phyloP scores from a whole-genome alignment of 2,888 invertebrate genomes.

The Mactromeris polynyma region DNA sequence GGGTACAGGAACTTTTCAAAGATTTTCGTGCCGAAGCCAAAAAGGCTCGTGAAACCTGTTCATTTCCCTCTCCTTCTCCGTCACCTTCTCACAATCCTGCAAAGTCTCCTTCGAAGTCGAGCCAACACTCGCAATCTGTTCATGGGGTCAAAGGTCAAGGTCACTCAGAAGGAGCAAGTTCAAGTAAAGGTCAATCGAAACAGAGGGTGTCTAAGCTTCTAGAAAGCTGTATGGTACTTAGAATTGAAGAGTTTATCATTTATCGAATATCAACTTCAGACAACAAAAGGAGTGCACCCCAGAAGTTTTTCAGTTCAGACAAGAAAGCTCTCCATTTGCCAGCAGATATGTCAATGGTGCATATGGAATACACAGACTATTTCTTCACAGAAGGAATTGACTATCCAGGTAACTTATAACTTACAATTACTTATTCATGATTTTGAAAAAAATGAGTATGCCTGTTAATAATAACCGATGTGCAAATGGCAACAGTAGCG shows the following conservation, averaged over 20 bases:
- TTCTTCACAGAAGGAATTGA: slow-evolving; percentile 92
- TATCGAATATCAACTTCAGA: slow-evolving; percentile 93
- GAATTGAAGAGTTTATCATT: slow-evolving; percentile 96
- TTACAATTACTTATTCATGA: not conserved
- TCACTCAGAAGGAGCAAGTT: slow-evolving; percentile 38
- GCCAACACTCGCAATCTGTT: not conserved
- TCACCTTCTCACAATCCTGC: slow-evolving; percentile 67
- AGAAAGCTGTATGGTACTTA: slow-evolving; percentile 96
- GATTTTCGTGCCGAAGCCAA: slow-evolving; percentile 93
- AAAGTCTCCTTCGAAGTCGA: slow-evolving; percentile 16
- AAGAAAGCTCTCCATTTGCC: slow-evolving; percentile 93
- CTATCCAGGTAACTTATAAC: slow-evolving; percentile 83
- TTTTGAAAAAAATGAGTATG: too few relatives aligned
- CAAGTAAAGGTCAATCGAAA: slow-evolving; percentile 48
- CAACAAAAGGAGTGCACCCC: slow-evolving; percentile 89
- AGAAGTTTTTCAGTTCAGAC: slow-evolving; percentile 91
- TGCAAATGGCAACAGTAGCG: too few relatives aligned
- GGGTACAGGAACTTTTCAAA: slow-evolving; percentile 95
- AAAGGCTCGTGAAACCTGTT: slow-evolving; percentile 76
- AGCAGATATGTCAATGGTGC: slow-evolving; percentile 96
- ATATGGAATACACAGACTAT: slow-evolving; percentile 98
- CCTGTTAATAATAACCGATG: too few relatives aligned
- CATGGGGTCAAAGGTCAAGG: slow-evolving; percentile 50
- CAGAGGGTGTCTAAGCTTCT: slow-evolving; percentile 89
- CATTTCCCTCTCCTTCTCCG: slow-evolving; percentile 73